Evolutionary conservation across 2,113 vertebrate genomes (phyloP).

Genomic region (Tenebrosternarchus preto): DNA sequence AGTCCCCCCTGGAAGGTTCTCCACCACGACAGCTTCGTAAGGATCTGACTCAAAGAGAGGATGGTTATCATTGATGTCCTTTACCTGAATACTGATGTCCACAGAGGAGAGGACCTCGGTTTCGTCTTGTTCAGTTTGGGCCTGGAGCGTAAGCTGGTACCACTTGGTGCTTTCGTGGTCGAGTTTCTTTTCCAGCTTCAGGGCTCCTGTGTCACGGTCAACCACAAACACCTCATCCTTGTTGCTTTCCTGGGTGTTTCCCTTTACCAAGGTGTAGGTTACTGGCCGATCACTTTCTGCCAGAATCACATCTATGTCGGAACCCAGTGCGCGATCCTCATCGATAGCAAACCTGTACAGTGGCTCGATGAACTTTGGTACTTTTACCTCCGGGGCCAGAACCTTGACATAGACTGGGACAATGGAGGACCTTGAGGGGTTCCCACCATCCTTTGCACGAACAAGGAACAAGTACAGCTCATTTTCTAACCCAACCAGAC

Average conservation of each 20-base stretch:
- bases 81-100: constrained; percentile 88
- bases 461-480: constrained; percentile 89
- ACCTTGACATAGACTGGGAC: constrained; percentile 88
- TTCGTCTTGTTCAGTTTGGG: constrained; percentile 74
- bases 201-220: constrained; percentile 81
- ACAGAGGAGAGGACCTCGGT: constrained; percentile 80
- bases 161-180: constrained; percentile 94
- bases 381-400: constrained; percentile 80
- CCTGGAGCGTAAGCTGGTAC: constrained; percentile 89
- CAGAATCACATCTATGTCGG: constrained; percentile 87
- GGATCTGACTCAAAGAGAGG: constrained; percentile 89
- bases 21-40: constrained; percentile 86
- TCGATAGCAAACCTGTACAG: constrained; percentile 87
- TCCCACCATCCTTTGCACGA: constrained; percentile 87
- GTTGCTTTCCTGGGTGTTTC: constrained; percentile 90
- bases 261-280: constrained; percentile 83
- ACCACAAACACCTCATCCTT: constrained; percentile 89
- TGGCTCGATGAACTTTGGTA: constrained; percentile 87
- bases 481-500: constrained; percentile 92
- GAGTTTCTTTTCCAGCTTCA: constrained; percentile 90
- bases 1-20: constrained; percentile 87
- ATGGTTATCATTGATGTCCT: constrained; percentile 91
- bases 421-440: constrained; percentile 81
- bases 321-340: constrained; percentile 87
- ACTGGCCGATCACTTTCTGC: constrained; percentile 80